Percentiles rank a stretch among this genome's conserved stretches.
These are phyloP conservation scores for Penaeus vannamei DNA, from an alignment of 1,140 invertebrate species.

Conservation along the genomic window DNA sequence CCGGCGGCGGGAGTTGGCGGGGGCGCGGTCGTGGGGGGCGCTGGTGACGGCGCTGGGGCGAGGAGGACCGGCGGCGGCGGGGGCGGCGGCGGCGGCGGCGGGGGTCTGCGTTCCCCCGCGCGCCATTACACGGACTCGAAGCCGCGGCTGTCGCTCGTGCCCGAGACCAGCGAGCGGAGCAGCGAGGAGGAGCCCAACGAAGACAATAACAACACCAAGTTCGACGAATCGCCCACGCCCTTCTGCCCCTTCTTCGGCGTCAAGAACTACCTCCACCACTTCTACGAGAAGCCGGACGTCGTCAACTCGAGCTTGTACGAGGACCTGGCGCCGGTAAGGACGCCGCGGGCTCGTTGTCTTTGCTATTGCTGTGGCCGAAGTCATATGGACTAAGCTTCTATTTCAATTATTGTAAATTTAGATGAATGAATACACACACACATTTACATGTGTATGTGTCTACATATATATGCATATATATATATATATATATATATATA, in stretches of 20 bases:
- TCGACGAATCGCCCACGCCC: constrained; percentile 45
- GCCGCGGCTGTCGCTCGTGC: constrained; percentile 49
- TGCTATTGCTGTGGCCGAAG: too few relatives aligned
- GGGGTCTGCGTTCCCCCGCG: neutral
- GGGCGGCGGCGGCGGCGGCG: neutral
- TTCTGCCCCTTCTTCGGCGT: constrained; percentile 66
- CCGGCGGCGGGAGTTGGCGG: constrained; percentile 16
- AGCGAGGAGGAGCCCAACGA: constrained; percentile 42
- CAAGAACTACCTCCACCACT: constrained; percentile 66
- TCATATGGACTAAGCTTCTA: too few relatives aligned
- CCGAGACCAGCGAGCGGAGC: constrained; percentile 44
- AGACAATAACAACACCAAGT: neutral
- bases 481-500: too few relatives aligned
- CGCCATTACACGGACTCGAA: neutral
- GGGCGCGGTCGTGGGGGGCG: neutral
- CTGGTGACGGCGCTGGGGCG: neutral
- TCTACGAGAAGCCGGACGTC: constrained; percentile 66
- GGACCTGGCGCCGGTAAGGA: constrained; percentile 55
- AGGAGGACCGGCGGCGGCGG: neutral
- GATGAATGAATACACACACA: too few relatives aligned
- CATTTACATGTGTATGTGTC: too few relatives aligned
- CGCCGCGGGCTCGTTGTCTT: neutral
- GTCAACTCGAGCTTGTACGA: constrained; percentile 59
- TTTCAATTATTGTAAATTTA: too few relatives aligned
- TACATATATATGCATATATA: too few relatives aligned